Percentiles rank a stretch among this genome's conserved stretches.
These are phyloP conservation scores for Tupiocoris notatus DNA, from an alignment of 2,888 invertebrate genomes.

Conservation along the genomic window DNA sequence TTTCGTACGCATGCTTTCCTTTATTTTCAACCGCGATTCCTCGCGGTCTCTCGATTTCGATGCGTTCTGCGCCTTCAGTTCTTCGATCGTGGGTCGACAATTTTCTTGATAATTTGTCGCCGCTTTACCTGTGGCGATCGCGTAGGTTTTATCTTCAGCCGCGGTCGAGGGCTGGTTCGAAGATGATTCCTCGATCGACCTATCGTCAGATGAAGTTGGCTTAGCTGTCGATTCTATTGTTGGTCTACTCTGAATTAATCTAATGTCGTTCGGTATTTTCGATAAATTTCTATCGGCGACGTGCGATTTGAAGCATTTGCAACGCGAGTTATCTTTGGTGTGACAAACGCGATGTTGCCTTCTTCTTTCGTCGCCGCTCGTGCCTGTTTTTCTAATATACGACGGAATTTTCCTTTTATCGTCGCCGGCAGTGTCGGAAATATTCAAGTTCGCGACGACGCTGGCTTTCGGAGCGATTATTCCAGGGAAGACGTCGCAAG, in stretches of 20 bases:
- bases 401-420: constrained; percentile 52
- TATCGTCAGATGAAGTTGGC: not conserved
- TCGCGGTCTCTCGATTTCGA: not conserved
- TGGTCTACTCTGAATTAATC: not conserved
- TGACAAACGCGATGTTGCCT: constrained; percentile 59
- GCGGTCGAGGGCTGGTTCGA: not conserved
- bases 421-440: constrained; percentile 58
- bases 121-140: not conserved
- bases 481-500: constrained; percentile 51
- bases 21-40: not conserved
- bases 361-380: constrained; percentile 1
- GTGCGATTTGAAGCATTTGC: constrained; percentile 53
- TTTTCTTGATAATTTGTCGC: not conserved
- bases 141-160: not conserved
- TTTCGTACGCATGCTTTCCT: too few species aligned
- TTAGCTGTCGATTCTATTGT: not conserved
- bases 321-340: constrained; percentile 50
- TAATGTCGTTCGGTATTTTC: not conserved
- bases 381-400: constrained; percentile 12
- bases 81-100: not conserved
- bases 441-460: constrained; percentile 65
- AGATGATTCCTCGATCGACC: not conserved
- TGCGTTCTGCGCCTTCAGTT: too few species aligned
- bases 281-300: not conserved
- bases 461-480: constrained; percentile 71